These are phyloP conservation scores for Mesembrinibis cayennensis DNA, from an alignment of 2,113 vertebrate genomes.

Conservation along the genomic window DNA sequence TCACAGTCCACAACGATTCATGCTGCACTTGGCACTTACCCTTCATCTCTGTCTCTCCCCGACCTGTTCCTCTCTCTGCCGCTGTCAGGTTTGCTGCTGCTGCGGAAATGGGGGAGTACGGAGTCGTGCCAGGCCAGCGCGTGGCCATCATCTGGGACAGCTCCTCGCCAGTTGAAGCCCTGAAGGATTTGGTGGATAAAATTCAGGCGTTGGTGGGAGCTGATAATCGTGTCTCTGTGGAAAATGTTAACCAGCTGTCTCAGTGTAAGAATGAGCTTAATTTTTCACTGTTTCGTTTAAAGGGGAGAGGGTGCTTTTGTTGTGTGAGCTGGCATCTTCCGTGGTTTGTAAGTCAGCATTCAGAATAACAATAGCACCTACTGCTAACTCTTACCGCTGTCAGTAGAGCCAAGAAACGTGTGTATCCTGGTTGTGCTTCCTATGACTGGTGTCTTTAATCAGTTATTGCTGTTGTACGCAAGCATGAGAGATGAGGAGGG, in stretches of 20 bases:
- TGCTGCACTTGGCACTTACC: neutral
- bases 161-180: conserved; percentile 59
- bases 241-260: conserved; percentile 83
- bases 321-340: neutral
- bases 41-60: neutral
- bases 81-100: neutral
- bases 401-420: neutral
- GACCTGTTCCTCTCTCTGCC: neutral
- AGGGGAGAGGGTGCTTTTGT: neutral
- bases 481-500: neutral
- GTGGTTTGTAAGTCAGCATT: neutral
- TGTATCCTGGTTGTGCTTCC: accelerated
- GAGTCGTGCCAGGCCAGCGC: conserved; percentile 75
- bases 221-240: conserved; percentile 76
- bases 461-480: neutral
- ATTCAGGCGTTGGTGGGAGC: conserved; percentile 74
- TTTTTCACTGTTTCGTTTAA: neutral
- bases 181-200: conserved; percentile 77
- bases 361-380: neutral
- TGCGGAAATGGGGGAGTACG: conserved; percentile 78
- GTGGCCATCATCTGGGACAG: conserved; percentile 86
- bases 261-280: conserved; percentile 75
- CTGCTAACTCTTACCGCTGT: neutral
- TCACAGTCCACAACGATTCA: accelerated
- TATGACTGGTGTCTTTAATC: neutral